A percentile compares a stretch with the other conserved stretches of the same genome.
Conservation (phyloP, 92 coral and sea anemone genomes). For the Porites divaricata region DNA sequence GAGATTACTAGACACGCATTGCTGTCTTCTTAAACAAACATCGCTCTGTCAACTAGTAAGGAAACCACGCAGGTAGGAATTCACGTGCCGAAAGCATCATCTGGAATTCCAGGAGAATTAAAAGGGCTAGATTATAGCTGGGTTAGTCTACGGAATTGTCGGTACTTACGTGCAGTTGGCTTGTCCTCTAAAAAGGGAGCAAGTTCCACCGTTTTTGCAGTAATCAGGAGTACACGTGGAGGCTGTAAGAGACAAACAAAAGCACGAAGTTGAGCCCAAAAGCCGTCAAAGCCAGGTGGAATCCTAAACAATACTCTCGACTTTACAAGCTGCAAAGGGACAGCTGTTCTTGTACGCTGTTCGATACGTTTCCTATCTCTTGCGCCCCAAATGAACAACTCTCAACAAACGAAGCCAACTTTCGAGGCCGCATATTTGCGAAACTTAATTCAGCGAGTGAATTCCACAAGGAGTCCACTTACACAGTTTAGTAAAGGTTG, state of each 20-base stretch:
- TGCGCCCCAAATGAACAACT: slow-evolving; percentile 11
- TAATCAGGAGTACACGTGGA: slow-evolving; percentile 79
- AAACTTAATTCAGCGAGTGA: slow-evolving; percentile 34
- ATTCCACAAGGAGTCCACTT: slow-evolving; percentile 37
- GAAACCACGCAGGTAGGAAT: slow-evolving; percentile 44
- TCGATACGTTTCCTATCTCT: slow-evolving; percentile 8
- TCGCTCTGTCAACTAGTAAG: slow-evolving; percentile 50
- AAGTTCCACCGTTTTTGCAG: slow-evolving; percentile 90
- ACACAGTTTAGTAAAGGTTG: slow-evolving; percentile 4
- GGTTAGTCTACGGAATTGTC: slow-evolving; percentile 13
- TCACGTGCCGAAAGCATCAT: slow-evolving; percentile 59
- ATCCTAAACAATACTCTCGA: slow-evolving; percentile 44
- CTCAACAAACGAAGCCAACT: neutral
- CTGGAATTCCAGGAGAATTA: slow-evolving; percentile 1
- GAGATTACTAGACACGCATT: slow-evolving; percentile 53
- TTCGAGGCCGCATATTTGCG: slow-evolving; percentile 33
- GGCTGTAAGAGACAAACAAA: slow-evolving; percentile 68
- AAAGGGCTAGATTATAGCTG: slow-evolving; percentile 10
- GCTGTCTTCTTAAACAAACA: slow-evolving; percentile 61
- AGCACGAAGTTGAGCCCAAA: slow-evolving; percentile 35
- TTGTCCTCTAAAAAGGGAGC: slow-evolving; percentile 51
- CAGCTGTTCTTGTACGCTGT: slow-evolving; percentile 39
- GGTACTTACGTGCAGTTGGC: slow-evolving; percentile 84
- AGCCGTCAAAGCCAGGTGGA: slow-evolving; percentile 72
- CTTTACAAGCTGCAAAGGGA: slow-evolving; percentile 44